Conservation (phyloP, 2,888 invertebrate species). For the Strigamia transsilvanica region DNA sequence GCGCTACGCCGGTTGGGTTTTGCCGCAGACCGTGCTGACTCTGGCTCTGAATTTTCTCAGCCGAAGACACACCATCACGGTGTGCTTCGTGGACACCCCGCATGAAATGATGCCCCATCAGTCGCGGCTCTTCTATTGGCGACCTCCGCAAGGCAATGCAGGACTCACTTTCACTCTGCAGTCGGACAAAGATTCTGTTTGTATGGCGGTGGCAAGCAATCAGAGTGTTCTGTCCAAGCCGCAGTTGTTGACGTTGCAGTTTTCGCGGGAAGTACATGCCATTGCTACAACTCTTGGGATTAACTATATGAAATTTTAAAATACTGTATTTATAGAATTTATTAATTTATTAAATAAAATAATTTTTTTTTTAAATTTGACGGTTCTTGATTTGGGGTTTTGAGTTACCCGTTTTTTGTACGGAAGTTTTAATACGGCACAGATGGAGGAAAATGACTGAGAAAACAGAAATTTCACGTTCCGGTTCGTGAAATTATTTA, state of each 20-base stretch:
- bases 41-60: not conserved
- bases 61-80: not conserved
- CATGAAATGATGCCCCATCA: not conserved
- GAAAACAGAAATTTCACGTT: too few relatives aligned
- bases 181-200: not conserved
- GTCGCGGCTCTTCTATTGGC: not conserved
- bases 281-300: not conserved
- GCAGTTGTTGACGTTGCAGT: not conserved
- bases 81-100: constrained; percentile 1
- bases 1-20: not conserved
- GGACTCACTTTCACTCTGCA: not conserved
- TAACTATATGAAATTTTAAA: too few relatives aligned
- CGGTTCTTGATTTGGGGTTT: too few relatives aligned
- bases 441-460: too few relatives aligned
- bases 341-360: too few relatives aligned
- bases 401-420: too few relatives aligned
- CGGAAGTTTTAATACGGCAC: too few relatives aligned
- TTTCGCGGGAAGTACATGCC: not conserved
- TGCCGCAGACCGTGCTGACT: not conserved
- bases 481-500: too few relatives aligned
- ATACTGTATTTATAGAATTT: too few relatives aligned
- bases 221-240: not conserved
- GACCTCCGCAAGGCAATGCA: not conserved
- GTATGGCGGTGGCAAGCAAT: not conserved
- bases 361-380: too few relatives aligned